phyloP scores from a whole-genome alignment of 2,113 vertebrate species.

The Trinectes maculatus region DNA sequence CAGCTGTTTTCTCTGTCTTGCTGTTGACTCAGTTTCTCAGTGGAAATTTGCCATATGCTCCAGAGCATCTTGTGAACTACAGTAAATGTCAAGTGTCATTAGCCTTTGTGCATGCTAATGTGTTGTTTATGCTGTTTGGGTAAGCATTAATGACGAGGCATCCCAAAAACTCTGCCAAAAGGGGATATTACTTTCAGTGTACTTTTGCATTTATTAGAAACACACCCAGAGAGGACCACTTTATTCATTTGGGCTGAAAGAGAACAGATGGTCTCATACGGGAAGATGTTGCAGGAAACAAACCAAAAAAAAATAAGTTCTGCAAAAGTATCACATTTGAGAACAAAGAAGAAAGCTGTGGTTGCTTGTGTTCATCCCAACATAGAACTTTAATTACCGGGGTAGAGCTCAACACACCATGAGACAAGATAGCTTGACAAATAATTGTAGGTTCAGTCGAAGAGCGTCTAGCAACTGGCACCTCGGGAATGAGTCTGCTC shows the following conservation, averaged over 20 bases:
- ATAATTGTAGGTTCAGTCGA: slow-evolving; percentile 76
- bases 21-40: slow-evolving; percentile 69
- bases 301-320: slow-evolving; percentile 33
- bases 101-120: slow-evolving; percentile 70
- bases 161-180: slow-evolving; percentile 36
- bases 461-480: slow-evolving; percentile 58
- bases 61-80: slow-evolving; percentile 72
- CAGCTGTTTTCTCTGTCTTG: slow-evolving; percentile 57
- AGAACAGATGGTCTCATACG: slow-evolving; percentile 13
- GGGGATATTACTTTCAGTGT: slow-evolving; percentile 29
- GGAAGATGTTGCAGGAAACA: neutral
- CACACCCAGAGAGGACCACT: slow-evolving; percentile 14
- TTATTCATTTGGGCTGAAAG: slow-evolving; percentile 22
- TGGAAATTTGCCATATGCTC: slow-evolving; percentile 73
- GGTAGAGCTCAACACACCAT: slow-evolving; percentile 57
- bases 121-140: slow-evolving; percentile 57
- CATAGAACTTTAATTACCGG: slow-evolving; percentile 78
- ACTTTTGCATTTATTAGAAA: slow-evolving; percentile 28
- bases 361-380: slow-evolving; percentile 58
- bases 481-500: slow-evolving; percentile 46
- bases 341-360: slow-evolving; percentile 33
- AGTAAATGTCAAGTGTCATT: slow-evolving; percentile 76
- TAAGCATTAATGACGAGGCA: slow-evolving; percentile 49
- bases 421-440: slow-evolving; percentile 73
- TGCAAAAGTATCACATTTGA: slow-evolving; percentile 15